Conservation (phyloP, 2,888 invertebrate species). For the Ferdinandea cuprea region DNA sequence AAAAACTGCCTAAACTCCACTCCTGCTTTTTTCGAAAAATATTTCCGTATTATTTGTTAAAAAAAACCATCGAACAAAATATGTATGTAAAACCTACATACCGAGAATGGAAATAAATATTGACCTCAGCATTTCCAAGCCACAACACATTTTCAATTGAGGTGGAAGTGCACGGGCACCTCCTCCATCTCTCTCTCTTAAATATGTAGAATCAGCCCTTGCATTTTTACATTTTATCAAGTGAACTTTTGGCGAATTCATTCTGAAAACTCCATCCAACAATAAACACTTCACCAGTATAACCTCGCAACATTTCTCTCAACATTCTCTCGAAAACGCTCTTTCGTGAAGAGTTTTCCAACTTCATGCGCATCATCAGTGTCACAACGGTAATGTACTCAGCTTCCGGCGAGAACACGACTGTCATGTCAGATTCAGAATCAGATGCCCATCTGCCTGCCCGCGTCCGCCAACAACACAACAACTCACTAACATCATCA, state of each 20-base stretch:
- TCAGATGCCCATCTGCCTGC: conserved; percentile 61
- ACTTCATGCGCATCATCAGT: conserved; percentile 45
- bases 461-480: conserved; percentile 45
- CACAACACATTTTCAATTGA: not conserved
- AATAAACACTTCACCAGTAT: not conserved
- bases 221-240: not conserved
- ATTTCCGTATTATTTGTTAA: too few species aligned
- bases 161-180: not conserved
- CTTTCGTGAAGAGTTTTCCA: conserved; percentile 30
- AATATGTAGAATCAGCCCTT: not conserved
- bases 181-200: conserved; percentile 1
- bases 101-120: conserved; percentile 1
- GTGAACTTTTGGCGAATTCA: conserved; percentile 13
- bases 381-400: conserved; percentile 48
- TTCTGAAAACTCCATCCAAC: not conserved
- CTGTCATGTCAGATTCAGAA: conserved; percentile 57
- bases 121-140: not conserved
- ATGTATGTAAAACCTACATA: too few species aligned
- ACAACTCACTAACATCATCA: conserved; percentile 58
- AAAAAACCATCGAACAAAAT: too few species aligned
- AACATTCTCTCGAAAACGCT: conserved; percentile 50
- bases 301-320: conserved; percentile 54
- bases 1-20: too few species aligned
- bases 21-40: too few species aligned
- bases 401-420: conserved; percentile 73